Evolutionary conservation across 2,113 vertebrate species (phyloP), one percentile per base, ranked within the genome.

Genomic region (Spea bombifrons): DNA sequence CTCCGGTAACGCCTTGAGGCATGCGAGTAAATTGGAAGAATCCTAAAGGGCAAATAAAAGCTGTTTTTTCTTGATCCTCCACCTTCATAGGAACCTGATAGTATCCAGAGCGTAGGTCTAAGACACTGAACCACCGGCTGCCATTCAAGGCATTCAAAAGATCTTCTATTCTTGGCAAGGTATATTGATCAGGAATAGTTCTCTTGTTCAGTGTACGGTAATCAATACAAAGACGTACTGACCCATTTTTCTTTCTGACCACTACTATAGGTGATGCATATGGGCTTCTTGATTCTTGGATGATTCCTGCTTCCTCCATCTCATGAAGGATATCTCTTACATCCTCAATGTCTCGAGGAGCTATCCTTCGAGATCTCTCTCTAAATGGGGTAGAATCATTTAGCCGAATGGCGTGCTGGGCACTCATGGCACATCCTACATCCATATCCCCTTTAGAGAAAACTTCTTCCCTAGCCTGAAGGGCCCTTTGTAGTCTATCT

Each of bases 81-180:
- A 10, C 50, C 50, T 52, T 52, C 50, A 52, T 52, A 52, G 50
- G 50, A 3, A 52, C 50, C 9, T 52, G 50, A 52, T 52, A 52
- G 50, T 52, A 52, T 52, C 50, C 50, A 52, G 50, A 52, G 6
- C 9, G 50, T 7, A 52, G 50, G 50, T 52, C 50, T 10, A 52
- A 52, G 50, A 52, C 50, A 52, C 50, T 6, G 50, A 52, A 52
- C 50, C 50, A 52, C 6, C 50, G 63, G 12, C 80, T 84, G 3
- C 73, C 79, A 65, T 53, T 55, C 4, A 82, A 44, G 4, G 61
- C 71, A 13, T 81, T 64, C 0, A 83, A 46, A 5, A 79, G 66
- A 71, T 80, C 69, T 8, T 75, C 71, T 52, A 75, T 66, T 17
- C 63, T n/a, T 4, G 73, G 65, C 43, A 67, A 45, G 10, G 43